Conservation (phyloP, 1,140 invertebrate genomes). For the Megathymus violae region DNA sequence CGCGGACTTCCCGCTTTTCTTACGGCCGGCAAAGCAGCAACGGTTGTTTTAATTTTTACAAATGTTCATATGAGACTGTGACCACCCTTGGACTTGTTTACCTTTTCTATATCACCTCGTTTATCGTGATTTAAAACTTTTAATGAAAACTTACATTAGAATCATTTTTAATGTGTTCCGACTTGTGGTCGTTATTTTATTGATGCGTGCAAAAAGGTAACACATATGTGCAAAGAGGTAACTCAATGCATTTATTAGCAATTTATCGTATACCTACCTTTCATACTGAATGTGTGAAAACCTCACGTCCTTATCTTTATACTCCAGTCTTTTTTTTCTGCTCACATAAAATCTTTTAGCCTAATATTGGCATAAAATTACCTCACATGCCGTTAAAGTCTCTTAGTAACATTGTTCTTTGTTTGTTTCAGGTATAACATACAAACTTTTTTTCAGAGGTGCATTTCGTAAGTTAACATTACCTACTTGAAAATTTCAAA, state of each 20-base stretch:
- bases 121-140: too few species aligned
- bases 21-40: too few species aligned
- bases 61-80: too few species aligned
- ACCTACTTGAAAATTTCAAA: not conserved
- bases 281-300: not conserved
- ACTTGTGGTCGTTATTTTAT: too few species aligned
- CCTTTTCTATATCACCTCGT: too few species aligned
- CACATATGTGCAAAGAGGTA: not conserved
- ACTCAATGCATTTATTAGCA: not conserved
- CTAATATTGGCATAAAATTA: constrained; percentile 15
- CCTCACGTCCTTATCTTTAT: not conserved
- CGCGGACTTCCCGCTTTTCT: too few species aligned
- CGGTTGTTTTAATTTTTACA: too few species aligned
- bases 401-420: constrained; percentile 12
- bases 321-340: not conserved
- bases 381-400: constrained; percentile 3
- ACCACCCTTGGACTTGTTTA: too few species aligned
- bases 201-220: too few species aligned
- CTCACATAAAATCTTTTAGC: constrained; percentile 9
- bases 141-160: too few species aligned
- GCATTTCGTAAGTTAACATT: constrained; percentile 18
- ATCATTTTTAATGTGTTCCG: too few species aligned
- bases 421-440: constrained; percentile 23
- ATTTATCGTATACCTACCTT: not conserved
- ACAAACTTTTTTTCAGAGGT: not conserved